phyloP scores from a whole-genome alignment of 1,140 invertebrate species.

The Latrodectus geometricus region DNA sequence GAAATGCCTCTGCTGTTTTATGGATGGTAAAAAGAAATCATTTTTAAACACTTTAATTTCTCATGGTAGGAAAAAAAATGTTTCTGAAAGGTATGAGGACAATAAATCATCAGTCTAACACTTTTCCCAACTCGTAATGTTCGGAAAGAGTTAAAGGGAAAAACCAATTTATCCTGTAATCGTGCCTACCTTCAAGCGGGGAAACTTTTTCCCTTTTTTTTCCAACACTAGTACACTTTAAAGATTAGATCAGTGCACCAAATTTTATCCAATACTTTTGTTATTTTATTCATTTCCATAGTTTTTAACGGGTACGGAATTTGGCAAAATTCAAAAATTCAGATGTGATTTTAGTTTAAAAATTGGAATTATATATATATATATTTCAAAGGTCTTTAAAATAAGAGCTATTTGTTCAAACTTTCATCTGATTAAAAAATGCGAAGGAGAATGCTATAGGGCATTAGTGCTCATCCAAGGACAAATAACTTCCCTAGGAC shows the following conservation, averaged over 20 bases:
- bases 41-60: neutral
- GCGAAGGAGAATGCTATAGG: no score
- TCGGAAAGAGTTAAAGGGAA: constrained; percentile 9
- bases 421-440: no score
- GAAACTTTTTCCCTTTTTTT: neutral
- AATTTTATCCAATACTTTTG: neutral
- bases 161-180: constrained; percentile 43
- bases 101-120: constrained; percentile 31
- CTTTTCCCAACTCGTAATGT: neutral
- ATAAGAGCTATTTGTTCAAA: no score
- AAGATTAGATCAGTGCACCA: constrained; percentile 27
- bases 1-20: no score
- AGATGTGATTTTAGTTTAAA: neutral
- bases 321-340: neutral
- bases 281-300: neutral
- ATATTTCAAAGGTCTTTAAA: no score
- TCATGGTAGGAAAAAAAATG: neutral
- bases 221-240: constrained; percentile 31
- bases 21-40: neutral
- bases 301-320: neutral
- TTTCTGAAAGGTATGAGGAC: neutral
- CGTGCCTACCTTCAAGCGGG: no score
- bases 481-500: no score
- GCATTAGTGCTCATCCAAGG: no score
- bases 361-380: no score